Evolutionary conservation across 2,113 vertebrate genomes (phyloP), one percentile per base, ranked within the genome.

Genomic region (Carassius carassius): DNA sequence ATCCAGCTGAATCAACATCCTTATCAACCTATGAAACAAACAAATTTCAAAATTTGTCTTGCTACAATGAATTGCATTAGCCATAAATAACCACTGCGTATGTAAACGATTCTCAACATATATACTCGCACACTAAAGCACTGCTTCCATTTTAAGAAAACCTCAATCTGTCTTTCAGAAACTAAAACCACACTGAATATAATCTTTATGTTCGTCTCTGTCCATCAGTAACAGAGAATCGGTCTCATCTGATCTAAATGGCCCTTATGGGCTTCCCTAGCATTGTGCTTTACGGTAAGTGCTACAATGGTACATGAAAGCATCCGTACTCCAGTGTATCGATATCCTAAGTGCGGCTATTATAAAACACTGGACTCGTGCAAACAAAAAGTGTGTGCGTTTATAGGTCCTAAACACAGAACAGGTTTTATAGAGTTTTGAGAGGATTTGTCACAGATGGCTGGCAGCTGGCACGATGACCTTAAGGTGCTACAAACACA

Each of bases 401-500:
- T 81, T 67, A 69, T 19, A 80, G 23, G 5, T 5, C 60, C 41
- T 81, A 81, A 69, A 49, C 60, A 81, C 79, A 54, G 29, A 49
- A 81, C 69, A 16, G 23, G 41, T 49, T 81, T 35, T 81, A 69
- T 14, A 32, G 37, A 47, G 58, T 78, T 78, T 41, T 56, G 76
- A 78, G 58, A 65, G 37, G 58, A 65, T 80, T 80, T 65, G 4
- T 80, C 60, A 65, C 78, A 80, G 78, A 80, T 51, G 25, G 44
- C 62, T n/a, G 5, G 11, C 44, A 81, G 78, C 16, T 69, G 60
- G 62, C 23, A 67, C 3, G 2, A 23, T 81, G 60, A 69, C 44
- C 44, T 69, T 49, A 81, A 69, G 62, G 62, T 67, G 78, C 62
- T 51, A 67, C 78, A 81, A 67, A 69, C 37, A 65, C 78, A 65